phyloP scores from a whole-genome alignment of 2,888 invertebrate species.

The Dryadula phaetusa region DNA sequence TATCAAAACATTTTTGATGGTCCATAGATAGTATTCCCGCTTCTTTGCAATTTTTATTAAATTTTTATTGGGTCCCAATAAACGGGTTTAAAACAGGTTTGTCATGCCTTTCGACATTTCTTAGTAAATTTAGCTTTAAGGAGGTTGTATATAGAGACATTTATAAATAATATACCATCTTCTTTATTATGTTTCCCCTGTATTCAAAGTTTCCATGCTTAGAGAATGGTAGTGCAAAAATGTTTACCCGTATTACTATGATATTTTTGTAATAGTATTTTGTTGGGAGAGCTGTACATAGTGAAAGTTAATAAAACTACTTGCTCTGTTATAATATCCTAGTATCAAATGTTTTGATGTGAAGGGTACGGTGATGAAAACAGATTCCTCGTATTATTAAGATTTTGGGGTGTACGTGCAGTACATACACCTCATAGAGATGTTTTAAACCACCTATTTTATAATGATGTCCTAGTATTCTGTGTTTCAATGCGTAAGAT shows the following conservation, averaged over 20 bases:
- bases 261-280: too few relatives aligned
- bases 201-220: neutral
- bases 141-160: too few relatives aligned
- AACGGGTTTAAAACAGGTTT: too few relatives aligned
- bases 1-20: too few relatives aligned
- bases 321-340: conserved; percentile 1
- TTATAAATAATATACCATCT: neutral
- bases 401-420: neutral
- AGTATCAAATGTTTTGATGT: neutral
- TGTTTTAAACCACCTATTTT: neutral
- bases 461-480: conserved; percentile 22
- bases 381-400: neutral
- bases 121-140: too few relatives aligned
- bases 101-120: too few relatives aligned
- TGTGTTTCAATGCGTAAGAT: conserved; percentile 10
- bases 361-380: neutral
- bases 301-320: neutral
- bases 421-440: too few relatives aligned
- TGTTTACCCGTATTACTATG: too few relatives aligned
- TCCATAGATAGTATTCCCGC: too few relatives aligned
- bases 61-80: too few relatives aligned
- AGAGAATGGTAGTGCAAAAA: neutral
- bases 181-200: neutral
- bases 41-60: too few relatives aligned
- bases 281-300: neutral